Conservation (phyloP, 2,888 invertebrate species). For the Heliconius ethilla region DNA sequence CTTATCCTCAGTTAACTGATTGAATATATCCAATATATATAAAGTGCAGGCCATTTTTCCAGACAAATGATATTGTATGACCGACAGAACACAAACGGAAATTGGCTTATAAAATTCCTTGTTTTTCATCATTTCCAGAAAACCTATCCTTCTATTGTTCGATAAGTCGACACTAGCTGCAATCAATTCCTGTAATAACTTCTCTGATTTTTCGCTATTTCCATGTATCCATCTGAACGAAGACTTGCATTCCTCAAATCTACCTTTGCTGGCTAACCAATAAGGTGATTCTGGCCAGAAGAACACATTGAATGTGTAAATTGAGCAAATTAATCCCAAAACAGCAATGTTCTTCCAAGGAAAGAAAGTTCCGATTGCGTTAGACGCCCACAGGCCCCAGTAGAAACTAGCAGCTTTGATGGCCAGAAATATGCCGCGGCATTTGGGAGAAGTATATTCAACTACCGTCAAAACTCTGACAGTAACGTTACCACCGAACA, state of each 20-base stretch:
- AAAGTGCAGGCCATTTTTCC: conserved; percentile 58
- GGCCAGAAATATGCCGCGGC: conserved; percentile 51
- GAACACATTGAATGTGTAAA: conserved; percentile 29
- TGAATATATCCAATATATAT: conserved; percentile 61
- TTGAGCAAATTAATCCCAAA: conserved; percentile 41
- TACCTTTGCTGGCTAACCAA: conserved; percentile 61
- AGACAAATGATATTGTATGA: conserved; percentile 57
- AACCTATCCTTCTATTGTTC: neutral
- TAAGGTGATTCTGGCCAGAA: conserved; percentile 49
- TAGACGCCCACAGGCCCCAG: conserved; percentile 54
- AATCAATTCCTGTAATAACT: conserved; percentile 54
- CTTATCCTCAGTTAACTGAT: conserved; percentile 56
- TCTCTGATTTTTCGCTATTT: conserved; percentile 50
- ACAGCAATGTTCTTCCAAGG: conserved; percentile 52
- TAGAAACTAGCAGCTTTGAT: conserved; percentile 51
- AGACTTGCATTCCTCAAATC: conserved; percentile 55
- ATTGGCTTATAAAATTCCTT: conserved; percentile 57
- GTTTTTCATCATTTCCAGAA: conserved; percentile 46
- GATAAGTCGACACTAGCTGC: conserved; percentile 1
- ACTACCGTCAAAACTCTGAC: conserved; percentile 48
- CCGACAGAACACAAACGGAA: conserved; percentile 52
- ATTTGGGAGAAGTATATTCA: conserved; percentile 51
- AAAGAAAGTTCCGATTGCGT: conserved; percentile 52
- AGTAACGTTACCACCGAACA: conserved; percentile 48
- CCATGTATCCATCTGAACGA: conserved; percentile 61